Evolutionary conservation across 2,113 vertebrate species (phyloP).

Genomic region (Rhabdornis inornatus): DNA sequence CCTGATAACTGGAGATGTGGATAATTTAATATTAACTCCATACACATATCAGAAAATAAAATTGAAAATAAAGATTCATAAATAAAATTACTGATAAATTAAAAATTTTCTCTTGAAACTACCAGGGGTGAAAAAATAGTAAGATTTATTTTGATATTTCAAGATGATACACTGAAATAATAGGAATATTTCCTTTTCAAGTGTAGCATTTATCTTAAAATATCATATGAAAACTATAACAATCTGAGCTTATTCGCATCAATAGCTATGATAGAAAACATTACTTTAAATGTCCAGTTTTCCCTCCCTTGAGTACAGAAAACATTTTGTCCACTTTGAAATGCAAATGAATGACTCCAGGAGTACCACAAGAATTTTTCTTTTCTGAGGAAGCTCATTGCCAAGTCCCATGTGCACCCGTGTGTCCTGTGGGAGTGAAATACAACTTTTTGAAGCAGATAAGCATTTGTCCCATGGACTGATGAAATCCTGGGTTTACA

Average conservation of each 20-base stretch:
- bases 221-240: background rate
- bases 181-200: background rate
- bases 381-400: background rate
- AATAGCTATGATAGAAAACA: background rate
- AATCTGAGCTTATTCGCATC: background rate
- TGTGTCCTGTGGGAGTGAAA: background rate
- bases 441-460: background rate
- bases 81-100: background rate
- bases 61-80: background rate
- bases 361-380: background rate
- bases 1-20: background rate
- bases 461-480: background rate
- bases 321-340: background rate
- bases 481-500: background rate
- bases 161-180: background rate
- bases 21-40: background rate
- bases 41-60: background rate
- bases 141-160: background rate
- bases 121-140: accelerated
- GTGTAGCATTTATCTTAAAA: background rate
- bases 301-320: background rate
- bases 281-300: background rate
- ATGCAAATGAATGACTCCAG: background rate
- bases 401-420: background rate
- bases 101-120: background rate